These are phyloP conservation scores for Bombus balteatus DNA, from an alignment of 1,140 invertebrate species.

Conservation along the genomic window DNA sequence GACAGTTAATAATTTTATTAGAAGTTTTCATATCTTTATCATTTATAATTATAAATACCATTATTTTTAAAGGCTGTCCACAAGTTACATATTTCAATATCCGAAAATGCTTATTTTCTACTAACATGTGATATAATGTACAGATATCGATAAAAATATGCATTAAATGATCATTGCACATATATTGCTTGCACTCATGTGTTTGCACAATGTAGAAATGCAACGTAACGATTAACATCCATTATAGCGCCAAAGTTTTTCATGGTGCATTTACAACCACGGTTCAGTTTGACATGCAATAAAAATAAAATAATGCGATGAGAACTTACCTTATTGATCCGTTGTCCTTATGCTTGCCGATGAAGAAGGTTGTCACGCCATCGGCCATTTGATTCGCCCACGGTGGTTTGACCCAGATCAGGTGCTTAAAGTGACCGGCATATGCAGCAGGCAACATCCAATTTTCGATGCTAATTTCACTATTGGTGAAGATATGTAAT, in stretches of 20 bases:
- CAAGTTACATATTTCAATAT: not conserved
- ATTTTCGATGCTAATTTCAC: conserved; percentile 92
- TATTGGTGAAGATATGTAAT: conserved; percentile 44
- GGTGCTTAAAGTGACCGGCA: conserved; percentile 90
- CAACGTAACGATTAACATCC: not conserved
- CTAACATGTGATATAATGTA: not conserved
- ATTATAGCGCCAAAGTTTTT: not conserved
- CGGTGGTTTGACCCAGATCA: conserved; percentile 94
- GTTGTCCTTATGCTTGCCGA: conserved; percentile 87
- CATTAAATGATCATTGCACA: not conserved
- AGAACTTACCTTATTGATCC: conserved; percentile 83
- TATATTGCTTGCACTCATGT: too few species aligned
- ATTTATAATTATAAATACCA: not conserved
- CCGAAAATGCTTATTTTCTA: not conserved
- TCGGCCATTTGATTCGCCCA: conserved; percentile 93
- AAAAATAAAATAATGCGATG: conserved; percentile 30
- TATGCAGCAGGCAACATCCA: conserved; percentile 95
- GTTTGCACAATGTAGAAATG: not conserved
- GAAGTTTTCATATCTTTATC: not conserved
- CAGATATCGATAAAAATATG: too few species aligned
- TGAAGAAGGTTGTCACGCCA: conserved; percentile 86
- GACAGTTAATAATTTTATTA: not conserved
- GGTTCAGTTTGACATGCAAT: not conserved
- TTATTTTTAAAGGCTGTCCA: not conserved
- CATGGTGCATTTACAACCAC: not conserved